Evolutionary conservation across 2,888 invertebrate genomes (phyloP).

Genomic region (Pasiphila rectangulata): DNA sequence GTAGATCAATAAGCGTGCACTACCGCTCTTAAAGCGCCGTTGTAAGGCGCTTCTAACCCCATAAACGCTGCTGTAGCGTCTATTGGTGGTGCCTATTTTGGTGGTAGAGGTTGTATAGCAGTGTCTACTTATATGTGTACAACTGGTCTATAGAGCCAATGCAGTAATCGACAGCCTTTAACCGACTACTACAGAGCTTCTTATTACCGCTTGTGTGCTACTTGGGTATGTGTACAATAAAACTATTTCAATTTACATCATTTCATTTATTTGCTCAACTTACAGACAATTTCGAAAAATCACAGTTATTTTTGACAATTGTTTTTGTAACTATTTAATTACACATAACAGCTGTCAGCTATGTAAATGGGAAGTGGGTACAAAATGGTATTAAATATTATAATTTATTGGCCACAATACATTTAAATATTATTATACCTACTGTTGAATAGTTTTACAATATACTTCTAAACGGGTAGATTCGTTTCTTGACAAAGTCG

Average conservation of each 20-base stretch:
- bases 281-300: constrained; percentile 81
- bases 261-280: constrained; percentile 81
- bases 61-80: too few relatives aligned
- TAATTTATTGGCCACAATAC: constrained; percentile 77
- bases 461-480: constrained; percentile 53
- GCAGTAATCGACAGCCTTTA: too few relatives aligned
- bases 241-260: constrained; percentile 50
- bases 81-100: too few relatives aligned
- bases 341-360: constrained; percentile 70
- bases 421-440: constrained; percentile 55
- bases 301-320: constrained; percentile 80
- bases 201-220: too few relatives aligned
- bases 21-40: too few relatives aligned
- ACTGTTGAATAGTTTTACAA: constrained; percentile 63
- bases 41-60: too few relatives aligned
- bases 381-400: constrained; percentile 78
- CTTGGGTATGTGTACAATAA: constrained; percentile 7
- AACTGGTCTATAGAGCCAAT: too few relatives aligned
- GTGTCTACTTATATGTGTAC: too few relatives aligned
- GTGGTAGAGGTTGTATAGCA: too few relatives aligned
- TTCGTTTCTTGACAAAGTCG: constrained; percentile 48
- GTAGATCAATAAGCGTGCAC: too few relatives aligned
- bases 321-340: constrained; percentile 70
- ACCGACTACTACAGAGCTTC: too few relatives aligned
- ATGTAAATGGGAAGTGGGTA: constrained; percentile 77